Conservation (phyloP, 2,113 vertebrate genomes). For the Peromyscus maniculatus region DNA sequence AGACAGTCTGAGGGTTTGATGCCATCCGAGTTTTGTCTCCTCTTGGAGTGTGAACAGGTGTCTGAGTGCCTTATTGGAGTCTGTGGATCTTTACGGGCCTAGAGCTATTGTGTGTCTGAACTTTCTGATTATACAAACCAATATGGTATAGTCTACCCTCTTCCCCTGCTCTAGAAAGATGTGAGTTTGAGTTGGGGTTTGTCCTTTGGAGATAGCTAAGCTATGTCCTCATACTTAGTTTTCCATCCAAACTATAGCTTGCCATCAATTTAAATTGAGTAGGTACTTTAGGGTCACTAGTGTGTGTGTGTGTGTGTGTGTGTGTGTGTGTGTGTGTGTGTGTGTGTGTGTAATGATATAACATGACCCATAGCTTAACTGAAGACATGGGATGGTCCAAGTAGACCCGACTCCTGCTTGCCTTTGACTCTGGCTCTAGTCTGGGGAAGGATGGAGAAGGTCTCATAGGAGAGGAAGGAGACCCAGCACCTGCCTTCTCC, state of each 20-base stretch:
- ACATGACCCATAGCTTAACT: background rate
- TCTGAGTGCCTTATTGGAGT: background rate
- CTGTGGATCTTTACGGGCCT: background rate
- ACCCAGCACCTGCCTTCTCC: accelerated
- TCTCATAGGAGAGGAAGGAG: background rate
- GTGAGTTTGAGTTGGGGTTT: conserved; percentile 1
- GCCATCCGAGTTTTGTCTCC: background rate
- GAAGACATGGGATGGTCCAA: background rate
- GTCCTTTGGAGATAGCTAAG: background rate
- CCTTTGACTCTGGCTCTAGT: background rate
- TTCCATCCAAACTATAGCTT: conserved; percentile 40
- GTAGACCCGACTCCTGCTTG: background rate
- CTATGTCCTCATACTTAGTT: conserved; percentile 3
- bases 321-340: no score
- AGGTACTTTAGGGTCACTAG: background rate
- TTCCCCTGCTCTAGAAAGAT: background rate
- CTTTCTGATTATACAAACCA: background rate
- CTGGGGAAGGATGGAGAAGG: background rate
- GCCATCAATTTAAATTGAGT: conserved; percentile 27
- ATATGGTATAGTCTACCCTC: background rate
- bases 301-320: no score
- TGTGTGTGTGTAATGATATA: background rate
- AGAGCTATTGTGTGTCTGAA: background rate
- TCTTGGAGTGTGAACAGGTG: background rate
- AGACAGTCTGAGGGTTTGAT: background rate